Evolutionary conservation across 1,140 invertebrate species (phyloP), one percentile per base, ranked within the genome.

Genomic region (Cotesia typhae): DNA sequence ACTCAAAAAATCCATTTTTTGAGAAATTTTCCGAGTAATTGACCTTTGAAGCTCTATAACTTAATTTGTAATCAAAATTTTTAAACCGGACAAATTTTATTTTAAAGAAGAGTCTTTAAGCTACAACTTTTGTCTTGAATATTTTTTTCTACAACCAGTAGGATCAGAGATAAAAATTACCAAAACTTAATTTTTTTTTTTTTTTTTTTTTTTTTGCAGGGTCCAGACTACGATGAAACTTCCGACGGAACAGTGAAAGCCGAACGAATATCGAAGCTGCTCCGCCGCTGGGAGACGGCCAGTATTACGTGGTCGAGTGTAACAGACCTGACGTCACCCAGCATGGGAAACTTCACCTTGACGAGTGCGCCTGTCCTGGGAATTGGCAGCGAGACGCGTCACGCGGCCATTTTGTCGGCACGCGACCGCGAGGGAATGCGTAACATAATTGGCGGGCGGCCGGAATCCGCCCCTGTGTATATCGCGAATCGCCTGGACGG

Each of bases 171-270:
- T 51, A 37, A 35, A 41, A 63, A 52, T 9, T 57, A 38, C 51
- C 28, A 72, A 55, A 68, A 10, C 10, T n/a, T 57, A 53, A 14
- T 6, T 72, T 71, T 74, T 60, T 3, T 7, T 67, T 0, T 17
- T 17, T 17, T 17, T 17, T 17, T 17, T 14, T 61, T 17, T 37
- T 52, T 14, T n/a, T 82, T 83, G 3, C 83, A 93, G 92, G 92
- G 92, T 71, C 91, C 90, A 66, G 92, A 93, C 77, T 93, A 93
- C 78, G 92, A 93, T 75, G 85, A 87, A 66, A 83, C 70, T 66
- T 59, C 82, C 3, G 85, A 87, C 63, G 79, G 77, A 0, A 64
- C 75, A 1, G 53, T 73, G n/a, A 75, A 75, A 36, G 80, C 78
- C 0, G 85, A 87, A 38, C 80, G 81, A n/a, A 79, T 82, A 0